These are phyloP conservation scores for Ctena decussata DNA, from an alignment of 2,888 invertebrate genomes.

Conservation along the genomic window DNA sequence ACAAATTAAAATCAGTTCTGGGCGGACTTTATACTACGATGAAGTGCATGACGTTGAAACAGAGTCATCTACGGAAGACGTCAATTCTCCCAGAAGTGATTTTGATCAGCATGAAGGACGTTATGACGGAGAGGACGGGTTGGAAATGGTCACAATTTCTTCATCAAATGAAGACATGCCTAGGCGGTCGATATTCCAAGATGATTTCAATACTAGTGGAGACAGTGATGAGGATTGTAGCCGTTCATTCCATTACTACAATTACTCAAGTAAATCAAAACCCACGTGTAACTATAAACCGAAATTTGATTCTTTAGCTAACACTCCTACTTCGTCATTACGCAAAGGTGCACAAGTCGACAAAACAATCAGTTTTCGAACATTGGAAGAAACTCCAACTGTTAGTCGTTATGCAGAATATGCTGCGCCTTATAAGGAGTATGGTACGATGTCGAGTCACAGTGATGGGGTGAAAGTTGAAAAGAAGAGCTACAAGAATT, in stretches of 20 bases:
- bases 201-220: constrained; percentile 71
- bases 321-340: constrained; percentile 31
- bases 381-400: constrained; percentile 41
- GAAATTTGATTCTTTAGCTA: constrained; percentile 23
- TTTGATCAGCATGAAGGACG: constrained; percentile 50
- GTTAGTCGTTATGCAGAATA: constrained; percentile 62
- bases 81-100: constrained; percentile 79
- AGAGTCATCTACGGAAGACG: constrained; percentile 69
- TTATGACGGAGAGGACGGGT: constrained; percentile 34
- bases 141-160: constrained; percentile 67
- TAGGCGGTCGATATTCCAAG: constrained; percentile 34
- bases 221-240: constrained; percentile 63
- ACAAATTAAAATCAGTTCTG: constrained; percentile 56
- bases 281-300: constrained; percentile 15
- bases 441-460: constrained; percentile 35
- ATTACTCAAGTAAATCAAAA: not conserved
- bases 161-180: constrained; percentile 6
- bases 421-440: constrained; percentile 16
- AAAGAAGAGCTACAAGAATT: constrained; percentile 63
- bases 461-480: constrained; percentile 68
- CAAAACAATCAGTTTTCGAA: constrained; percentile 62
- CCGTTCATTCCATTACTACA: not conserved
- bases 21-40: constrained; percentile 70
- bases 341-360: constrained; percentile 61
- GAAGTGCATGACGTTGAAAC: constrained; percentile 75